Evolutionary conservation across 2,888 invertebrate species (phyloP), one percentile per base, ranked within the genome.

Genomic region (Thecocarcelia acutangulata): DNA sequence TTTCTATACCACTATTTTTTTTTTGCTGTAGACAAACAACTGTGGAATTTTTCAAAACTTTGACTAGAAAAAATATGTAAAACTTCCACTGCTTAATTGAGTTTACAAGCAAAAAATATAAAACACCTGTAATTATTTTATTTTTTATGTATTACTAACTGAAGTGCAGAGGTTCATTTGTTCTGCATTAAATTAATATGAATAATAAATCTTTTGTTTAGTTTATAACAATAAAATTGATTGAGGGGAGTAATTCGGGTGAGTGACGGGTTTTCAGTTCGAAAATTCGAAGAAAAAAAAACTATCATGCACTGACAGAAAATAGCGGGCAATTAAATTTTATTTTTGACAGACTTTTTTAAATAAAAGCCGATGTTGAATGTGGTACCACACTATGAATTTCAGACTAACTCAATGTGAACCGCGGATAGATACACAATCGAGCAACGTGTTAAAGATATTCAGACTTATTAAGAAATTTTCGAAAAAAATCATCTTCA

Each of bases 111-210:
- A 50, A 44, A 64, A 44, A 19, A 21, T 21, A 66, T 12, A n/a
- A 19, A 11, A 42, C 75, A 76, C 68, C 68, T 76, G 75, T 59
- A 46, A 59, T 68, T 75, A 70, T 63, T 70, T 69, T 63, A 48
- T 44, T 69, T 33, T 54, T 37, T 63, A 24, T 46, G 17, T 46
- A 3, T 46, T 56, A 42, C 17, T 48, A 21, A 56, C 11, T 17
- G 9, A 37, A 58, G 15, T 33, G 58, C 56, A 48, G 33, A 12
- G 37, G 12, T 44, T 63, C 37, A 56, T n/a, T n/a, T n/a, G n/a
- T 64, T 37, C 15, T 54, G 46, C 15, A 74, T 56, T 42, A 12
- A 28, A 15, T 56, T 50, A 21, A 8, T 28, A 50, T 44, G 44
- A 68, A 42, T 44, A 33, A 15, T 37, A 24, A 24, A 19, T 58